Base-by-base conservation (phyloP, 2,888 invertebrate genomes). In the Pardosa pseudoannulata region DNA sequence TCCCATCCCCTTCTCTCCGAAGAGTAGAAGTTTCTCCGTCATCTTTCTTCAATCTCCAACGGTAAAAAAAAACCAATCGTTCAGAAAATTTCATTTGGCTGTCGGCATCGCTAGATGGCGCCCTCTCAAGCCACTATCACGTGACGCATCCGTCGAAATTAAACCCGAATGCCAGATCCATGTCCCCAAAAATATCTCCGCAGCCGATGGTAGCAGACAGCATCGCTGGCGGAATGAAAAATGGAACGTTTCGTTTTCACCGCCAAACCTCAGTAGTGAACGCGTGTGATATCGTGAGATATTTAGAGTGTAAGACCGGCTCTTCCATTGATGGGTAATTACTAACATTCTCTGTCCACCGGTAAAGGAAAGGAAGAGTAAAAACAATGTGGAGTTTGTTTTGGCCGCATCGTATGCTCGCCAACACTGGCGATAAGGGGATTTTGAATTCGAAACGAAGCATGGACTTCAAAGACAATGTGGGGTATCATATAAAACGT, bases 11-110 rank as follows among this genome's bases (percentile, higher is more conserved):
- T n/a, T n/a, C n/a, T n/a, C n/a, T n/a, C n/a, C n/a, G n/a, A 1
- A 13, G 6, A 46, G 41, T 13, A 46, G 1, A 13, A 46, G 41
- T 46, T 56, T 23, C 56, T 3, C 23, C 23, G 5, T 56, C 56
- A 16, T 23, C 56, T 23, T 46, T 16, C 16, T 16, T 2, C 56
- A 56, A 56, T 56, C 23, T 23, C 23, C n/a, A 1, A 7, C 56
- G n/a, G n/a, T n/a, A n/a, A n/a, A n/a, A n/a, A 23, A 23, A 56
- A 75, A 11, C 41, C 81, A 75, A 74, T 75, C 81, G 75, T 75
- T 75, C 70, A 68, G 81, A 81, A 81, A 29, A 62, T 75, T 80
- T 67, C 73, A 56, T 74, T 73, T 72, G 64, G 73, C 31, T 62
- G 56, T 36, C 19, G 23, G 62, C 32, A 62, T 39, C 73, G 68